Conservation (phyloP, 2,888 invertebrate species). For the Hyppa rectilinea region DNA sequence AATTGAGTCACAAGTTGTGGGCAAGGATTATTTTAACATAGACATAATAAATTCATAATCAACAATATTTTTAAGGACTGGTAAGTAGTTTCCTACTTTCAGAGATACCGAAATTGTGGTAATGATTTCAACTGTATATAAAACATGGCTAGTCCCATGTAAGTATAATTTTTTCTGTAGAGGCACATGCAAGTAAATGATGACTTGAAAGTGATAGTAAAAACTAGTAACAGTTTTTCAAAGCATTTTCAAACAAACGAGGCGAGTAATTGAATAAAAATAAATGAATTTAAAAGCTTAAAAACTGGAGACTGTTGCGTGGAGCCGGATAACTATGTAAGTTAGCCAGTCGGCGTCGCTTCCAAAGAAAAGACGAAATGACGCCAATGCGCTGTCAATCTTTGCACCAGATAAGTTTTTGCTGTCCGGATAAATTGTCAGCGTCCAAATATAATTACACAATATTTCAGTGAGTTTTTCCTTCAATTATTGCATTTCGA, state of each 20-base stretch:
- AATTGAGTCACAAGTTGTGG: too few species aligned
- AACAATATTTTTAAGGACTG: too few species aligned
- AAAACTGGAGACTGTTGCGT: conserved; percentile 44
- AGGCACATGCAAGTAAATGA: background rate
- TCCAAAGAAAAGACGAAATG: conserved; percentile 63
- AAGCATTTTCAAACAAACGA: conserved; percentile 20
- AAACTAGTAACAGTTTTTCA: conserved; percentile 18
- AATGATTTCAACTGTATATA: background rate
- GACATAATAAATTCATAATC: too few species aligned
- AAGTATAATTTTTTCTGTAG: background rate
- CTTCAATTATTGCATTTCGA: conserved; percentile 86
- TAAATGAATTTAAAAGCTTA: conserved; percentile 43
- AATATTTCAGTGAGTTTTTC: conserved; percentile 86
- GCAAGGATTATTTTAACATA: too few species aligned
- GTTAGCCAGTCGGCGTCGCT: conserved; percentile 51
- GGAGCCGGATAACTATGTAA: conserved; percentile 56
- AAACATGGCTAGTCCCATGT: background rate
- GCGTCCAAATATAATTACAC: conserved; percentile 84
- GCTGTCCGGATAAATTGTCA: conserved; percentile 73
- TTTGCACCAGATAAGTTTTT: conserved; percentile 77
- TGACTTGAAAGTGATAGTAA: background rate
- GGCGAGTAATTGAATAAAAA: conserved; percentile 41
- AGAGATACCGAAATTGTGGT: background rate
- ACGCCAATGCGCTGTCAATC: conserved; percentile 74
- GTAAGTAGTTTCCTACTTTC: too few species aligned